Conservation (phyloP, 2,113 vertebrate species). For the Trematomus loennbergii region DNA sequence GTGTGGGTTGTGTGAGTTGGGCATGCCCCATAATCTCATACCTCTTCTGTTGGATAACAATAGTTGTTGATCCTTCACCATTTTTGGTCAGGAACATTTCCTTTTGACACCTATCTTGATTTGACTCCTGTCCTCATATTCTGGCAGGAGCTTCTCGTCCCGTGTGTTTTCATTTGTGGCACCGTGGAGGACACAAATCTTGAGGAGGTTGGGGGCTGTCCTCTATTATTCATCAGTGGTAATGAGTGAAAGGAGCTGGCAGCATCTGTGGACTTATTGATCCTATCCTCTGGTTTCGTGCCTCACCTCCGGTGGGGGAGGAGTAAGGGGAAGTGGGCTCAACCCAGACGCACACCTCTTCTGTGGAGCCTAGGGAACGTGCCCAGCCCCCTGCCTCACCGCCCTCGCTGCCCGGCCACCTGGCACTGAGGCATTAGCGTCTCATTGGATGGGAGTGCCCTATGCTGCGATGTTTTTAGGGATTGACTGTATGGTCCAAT, state of each 20-base stretch:
- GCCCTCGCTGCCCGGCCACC: slow-evolving; percentile 31
- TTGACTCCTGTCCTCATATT: slow-evolving; percentile 15
- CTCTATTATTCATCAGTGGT: slow-evolving; percentile 82
- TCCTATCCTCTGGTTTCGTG: slow-evolving; percentile 73
- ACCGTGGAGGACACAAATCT: slow-evolving; percentile 35
- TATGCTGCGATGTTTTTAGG: background rate
- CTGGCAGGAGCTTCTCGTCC: background rate
- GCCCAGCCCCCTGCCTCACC: slow-evolving; percentile 18
- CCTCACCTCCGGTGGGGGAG: slow-evolving; percentile 65
- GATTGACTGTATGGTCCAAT: background rate
- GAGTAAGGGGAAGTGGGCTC: slow-evolving; percentile 16
- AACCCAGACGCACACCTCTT: slow-evolving; percentile 38
- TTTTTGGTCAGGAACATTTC: background rate
- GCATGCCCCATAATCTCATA: background rate
- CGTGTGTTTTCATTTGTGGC: slow-evolving; percentile 25
- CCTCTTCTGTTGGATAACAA: background rate
- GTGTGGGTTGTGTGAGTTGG: background rate
- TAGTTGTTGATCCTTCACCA: background rate
- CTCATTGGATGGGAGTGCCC: slow-evolving; percentile 21
- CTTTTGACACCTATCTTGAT: slow-evolving; percentile 2
- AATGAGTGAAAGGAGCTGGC: slow-evolving; percentile 77
- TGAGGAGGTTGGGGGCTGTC: slow-evolving; percentile 43
- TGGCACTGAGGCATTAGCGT: slow-evolving; percentile 46
- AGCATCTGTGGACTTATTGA: slow-evolving; percentile 80
- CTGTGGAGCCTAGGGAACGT: slow-evolving; percentile 18